phyloP scores from a whole-genome alignment of 2,888 invertebrate species.

The Epistrophella euchroma region DNA sequence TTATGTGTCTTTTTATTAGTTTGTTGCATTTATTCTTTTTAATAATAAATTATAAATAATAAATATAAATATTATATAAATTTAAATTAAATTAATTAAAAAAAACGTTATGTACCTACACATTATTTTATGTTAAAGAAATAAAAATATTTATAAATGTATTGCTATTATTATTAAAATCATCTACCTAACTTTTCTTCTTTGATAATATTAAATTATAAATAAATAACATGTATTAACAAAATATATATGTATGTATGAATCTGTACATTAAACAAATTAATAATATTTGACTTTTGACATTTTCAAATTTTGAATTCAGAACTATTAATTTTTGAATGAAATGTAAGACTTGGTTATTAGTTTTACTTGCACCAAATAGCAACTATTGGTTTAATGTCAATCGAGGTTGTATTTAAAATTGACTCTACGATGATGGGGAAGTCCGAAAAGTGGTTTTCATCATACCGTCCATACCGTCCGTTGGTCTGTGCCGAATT shows the following conservation, averaged over 20 bases:
- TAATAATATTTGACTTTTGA: neutral
- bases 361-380: too few relatives aligned
- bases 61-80: neutral
- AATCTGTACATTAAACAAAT: too few relatives aligned
- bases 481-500: too few relatives aligned
- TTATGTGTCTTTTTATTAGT: neutral
- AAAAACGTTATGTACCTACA: conserved; percentile 15
- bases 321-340: too few relatives aligned
- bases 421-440: too few relatives aligned
- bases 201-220: conserved; percentile 9
- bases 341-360: too few relatives aligned
- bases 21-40: neutral
- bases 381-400: too few relatives aligned
- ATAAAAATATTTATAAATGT: conserved; percentile 15
- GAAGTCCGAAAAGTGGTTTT: too few relatives aligned
- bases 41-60: neutral
- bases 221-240: conserved; percentile 19
- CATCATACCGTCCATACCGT: too few relatives aligned
- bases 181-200: conserved; percentile 64
- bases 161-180: conserved; percentile 18
- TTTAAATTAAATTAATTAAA: neutral
- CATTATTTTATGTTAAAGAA: neutral
- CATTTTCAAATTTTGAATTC: neutral
- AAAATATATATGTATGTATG: neutral
- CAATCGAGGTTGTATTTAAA: too few relatives aligned